Conservation (phyloP, 2,888 invertebrate species). For the Venusia cambrica region DNA sequence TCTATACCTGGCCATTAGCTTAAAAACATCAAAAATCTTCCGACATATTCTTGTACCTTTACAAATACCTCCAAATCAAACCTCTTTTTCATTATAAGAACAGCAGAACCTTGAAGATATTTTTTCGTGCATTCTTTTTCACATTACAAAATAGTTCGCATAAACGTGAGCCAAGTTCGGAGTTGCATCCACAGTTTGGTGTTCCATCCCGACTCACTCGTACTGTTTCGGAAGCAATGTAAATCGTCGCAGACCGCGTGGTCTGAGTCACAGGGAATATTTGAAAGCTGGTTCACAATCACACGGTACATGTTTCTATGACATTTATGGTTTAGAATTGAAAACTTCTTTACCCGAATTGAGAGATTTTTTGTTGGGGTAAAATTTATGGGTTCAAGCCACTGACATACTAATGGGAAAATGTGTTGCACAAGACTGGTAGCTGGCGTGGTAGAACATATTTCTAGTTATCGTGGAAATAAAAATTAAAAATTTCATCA, state of each 20-base stretch:
- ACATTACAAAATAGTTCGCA: slow-evolving; percentile 47
- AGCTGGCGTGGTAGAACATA: too few species aligned
- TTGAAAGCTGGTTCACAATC: slow-evolving; percentile 12
- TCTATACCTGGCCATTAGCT: too few species aligned
- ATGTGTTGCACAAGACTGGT: too few species aligned
- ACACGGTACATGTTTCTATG: too few species aligned
- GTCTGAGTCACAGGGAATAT: too few species aligned
- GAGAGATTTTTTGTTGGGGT: too few species aligned
- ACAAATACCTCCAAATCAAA: slow-evolving; percentile 31
- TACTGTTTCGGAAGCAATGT: slow-evolving; percentile 74
- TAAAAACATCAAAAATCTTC: slow-evolving; percentile 27
- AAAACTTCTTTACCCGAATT: too few species aligned
- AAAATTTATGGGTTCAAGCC: too few species aligned
- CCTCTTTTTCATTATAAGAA: slow-evolving; percentile 34
- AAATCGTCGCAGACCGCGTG: slow-evolving; percentile 63
- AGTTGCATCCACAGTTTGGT: slow-evolving; percentile 50
- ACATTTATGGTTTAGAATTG: too few species aligned
- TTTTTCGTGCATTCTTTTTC: slow-evolving; percentile 42
- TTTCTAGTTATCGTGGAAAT: too few species aligned
- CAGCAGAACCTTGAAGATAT: slow-evolving; percentile 26
- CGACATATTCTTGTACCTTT: slow-evolving; percentile 27
- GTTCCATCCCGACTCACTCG: slow-evolving; percentile 50
- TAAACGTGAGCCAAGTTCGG: slow-evolving; percentile 37
- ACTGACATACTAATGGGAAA: too few species aligned
- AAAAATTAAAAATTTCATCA: too few species aligned